Conservation (phyloP, 2,888 invertebrate genomes). For the Sinohyriopsis cumingii region DNA sequence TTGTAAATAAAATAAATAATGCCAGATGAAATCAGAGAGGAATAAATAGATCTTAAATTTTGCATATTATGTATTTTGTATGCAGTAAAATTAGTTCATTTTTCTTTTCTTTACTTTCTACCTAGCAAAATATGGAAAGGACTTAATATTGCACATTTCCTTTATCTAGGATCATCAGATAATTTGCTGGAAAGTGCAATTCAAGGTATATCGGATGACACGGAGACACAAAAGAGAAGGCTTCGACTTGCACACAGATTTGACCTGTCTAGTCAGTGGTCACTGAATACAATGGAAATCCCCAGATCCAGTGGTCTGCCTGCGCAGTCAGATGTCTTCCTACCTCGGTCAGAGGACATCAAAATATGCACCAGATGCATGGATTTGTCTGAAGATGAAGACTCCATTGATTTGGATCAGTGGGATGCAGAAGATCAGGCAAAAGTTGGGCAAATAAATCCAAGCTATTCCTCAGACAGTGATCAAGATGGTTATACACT, state of each 20-base stretch:
- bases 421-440: constrained; percentile 10
- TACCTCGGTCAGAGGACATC: constrained; percentile 17
- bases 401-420: constrained; percentile 7
- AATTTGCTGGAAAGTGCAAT: constrained; percentile 21
- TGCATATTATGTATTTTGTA: no score
- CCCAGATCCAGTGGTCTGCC: constrained; percentile 10
- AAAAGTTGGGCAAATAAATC: constrained; percentile 7
- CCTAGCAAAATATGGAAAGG: no score
- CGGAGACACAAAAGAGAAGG: constrained; percentile 10
- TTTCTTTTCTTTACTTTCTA: no score
- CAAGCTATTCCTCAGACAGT: neutral
- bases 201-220: constrained; percentile 19
- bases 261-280: neutral
- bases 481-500: neutral
- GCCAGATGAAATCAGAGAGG: no score
- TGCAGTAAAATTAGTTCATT: no score
- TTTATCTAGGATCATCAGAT: no score
- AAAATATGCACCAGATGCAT: no score
- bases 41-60: no score
- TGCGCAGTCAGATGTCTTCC: constrained; percentile 44
- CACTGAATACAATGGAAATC: constrained; percentile 1
- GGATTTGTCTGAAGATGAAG: constrained; percentile 1
- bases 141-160: no score
- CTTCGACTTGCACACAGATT: constrained; percentile 12
- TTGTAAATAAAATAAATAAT: no score